Percentiles rank a stretch among this genome's conserved stretches.
These are phyloP conservation scores for Philhelius pedissequus DNA, from an alignment of 2,888 invertebrate species.

Conservation along the genomic window DNA sequence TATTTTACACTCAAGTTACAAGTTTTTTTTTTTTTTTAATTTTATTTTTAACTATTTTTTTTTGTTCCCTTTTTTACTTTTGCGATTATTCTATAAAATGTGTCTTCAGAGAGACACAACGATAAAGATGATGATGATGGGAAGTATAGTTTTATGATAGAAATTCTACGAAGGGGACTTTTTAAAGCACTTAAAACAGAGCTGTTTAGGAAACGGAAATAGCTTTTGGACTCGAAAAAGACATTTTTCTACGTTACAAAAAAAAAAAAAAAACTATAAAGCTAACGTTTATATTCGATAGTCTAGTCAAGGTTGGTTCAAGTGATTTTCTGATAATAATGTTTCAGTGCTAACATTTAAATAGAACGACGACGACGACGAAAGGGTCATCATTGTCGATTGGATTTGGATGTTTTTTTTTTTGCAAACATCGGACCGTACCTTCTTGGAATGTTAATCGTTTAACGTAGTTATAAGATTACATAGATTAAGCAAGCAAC, in stretches of 20 bases:
- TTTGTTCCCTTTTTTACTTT: neutral
- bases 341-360: neutral
- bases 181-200: constrained; percentile 17
- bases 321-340: constrained; percentile 17
- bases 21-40: neutral
- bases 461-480: neutral
- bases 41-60: neutral
- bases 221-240: neutral
- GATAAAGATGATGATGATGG: neutral
- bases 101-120: neutral
- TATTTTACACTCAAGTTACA: constrained; percentile 38
- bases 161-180: neutral
- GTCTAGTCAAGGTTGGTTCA: constrained; percentile 18
- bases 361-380: neutral
- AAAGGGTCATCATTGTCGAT: neutral
- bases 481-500: neutral
- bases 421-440: neutral
- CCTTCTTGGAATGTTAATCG: neutral
- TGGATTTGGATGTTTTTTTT: neutral
- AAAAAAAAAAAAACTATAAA: neutral
- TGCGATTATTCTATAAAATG: neutral
- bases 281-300: constrained; percentile 16
- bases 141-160: constrained; percentile 10
- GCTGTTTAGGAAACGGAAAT: constrained; percentile 7
- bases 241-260: neutral